Evolutionary conservation across 2,888 invertebrate genomes (phyloP), one percentile per base, ranked within the genome.

Genomic region (Trissolcus brochymenae): DNA sequence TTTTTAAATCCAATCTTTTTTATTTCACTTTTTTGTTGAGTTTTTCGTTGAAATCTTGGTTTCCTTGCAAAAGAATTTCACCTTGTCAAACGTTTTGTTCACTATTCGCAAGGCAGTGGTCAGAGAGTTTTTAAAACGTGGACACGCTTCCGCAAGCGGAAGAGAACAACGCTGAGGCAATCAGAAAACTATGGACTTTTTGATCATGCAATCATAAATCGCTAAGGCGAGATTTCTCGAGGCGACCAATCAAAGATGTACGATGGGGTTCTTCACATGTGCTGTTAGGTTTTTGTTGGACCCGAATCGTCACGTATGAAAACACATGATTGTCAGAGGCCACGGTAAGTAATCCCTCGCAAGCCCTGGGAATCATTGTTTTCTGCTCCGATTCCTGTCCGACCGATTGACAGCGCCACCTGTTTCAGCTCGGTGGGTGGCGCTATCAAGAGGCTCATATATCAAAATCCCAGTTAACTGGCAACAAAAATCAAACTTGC

Each of bases 181-280:
- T 88, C 83, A 85, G 80, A 87, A 88, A 89, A 89, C 89, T 89
- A 89, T 88, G 88, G 89, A 89, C 88, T 89, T 89, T 89, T 89
- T 89, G 89, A 89, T 89, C 89, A 89, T 89, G 89, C 88, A 67
- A 74, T 51, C 17, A 46, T 46, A 17, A 71, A n/a, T 53, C 43
- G 41, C 41, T 64, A 41, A 6, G 7, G 64, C 64, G 43, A 62
- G 43, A 41, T 17, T 29, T 54, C 59, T 46, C 46, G 14, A 60
- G 13, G 43, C 9, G 35, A n/a, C 17, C 51, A 14, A 43, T 21
- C 17, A 13, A 9, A 60, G 25, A 29, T 50, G 59, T 50, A 70
- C 21, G 60, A 54, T 60, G 76, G 70, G 51, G 60, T 76, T 76
- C 76, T 76, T 70, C 19, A 16, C n/a, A 43, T 11, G 46, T 43